Evolutionary conservation across 2,797 vertebrate genomes (phyloP), one percentile per base, ranked within the genome.

Genomic region (Helostoma temminkii): DNA sequence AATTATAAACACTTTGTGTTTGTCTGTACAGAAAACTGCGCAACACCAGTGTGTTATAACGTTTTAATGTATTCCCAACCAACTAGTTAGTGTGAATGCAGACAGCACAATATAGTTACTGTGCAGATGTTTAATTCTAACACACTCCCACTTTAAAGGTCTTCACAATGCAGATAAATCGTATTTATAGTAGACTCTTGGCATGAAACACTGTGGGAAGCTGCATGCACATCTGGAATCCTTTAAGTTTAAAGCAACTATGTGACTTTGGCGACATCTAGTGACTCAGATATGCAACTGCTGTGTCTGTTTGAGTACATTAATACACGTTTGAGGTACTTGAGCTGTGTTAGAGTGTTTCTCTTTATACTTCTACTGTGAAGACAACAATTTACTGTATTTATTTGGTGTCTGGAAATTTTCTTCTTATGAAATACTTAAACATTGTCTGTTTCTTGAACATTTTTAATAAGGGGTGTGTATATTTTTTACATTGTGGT

Each of bases 261-360:
- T 56, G 3, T 11, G 5, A 2, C 53, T 69, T 11, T 68, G 54
- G 43, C 3, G 73, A 73, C 90, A 84, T 74, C 88, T 87, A 63
- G 76, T 79, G 90, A n/a, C 42, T 0, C 0, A 2, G 1, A 4
- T 28, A 15, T 57, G 55, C n/a, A 52, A 37, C 25, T 74, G 45
- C 1, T 2, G 3, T 3, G 0, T 47, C 2, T 5, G n/a, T n/a
- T n/a, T n/a, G n/a, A n/a, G n/a, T 39, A 39, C 15, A 15, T 15
- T 9, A 19, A 19, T n/a, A 41, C 16, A 41, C 16, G 9, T 41
- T 41, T 41, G 6, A 41, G 16, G 19, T 45, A 45, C 9, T 45
- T 21, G 3, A 4, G 34, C 4, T 21, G n/a, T 42, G 6, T 22
- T 45, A 0, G 11, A 6, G 10, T 34, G 11, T 15, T 22, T 14